Evolutionary conservation across 1,140 invertebrate genomes (phyloP).

Genomic region (Coenobita brevimanus): DNA sequence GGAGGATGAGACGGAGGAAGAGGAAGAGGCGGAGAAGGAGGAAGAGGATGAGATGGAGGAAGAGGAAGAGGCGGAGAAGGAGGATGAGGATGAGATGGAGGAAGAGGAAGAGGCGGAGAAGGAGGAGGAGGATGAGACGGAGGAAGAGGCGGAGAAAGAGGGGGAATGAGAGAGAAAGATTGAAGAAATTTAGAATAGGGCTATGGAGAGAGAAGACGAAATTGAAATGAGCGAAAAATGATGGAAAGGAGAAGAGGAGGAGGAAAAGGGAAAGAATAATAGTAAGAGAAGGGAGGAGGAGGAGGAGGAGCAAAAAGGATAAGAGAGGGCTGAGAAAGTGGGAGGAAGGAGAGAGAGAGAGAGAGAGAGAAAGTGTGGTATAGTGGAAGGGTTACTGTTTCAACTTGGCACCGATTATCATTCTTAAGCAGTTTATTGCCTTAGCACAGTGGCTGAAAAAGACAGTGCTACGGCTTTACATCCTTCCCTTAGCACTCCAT

Average conservation of each 20-base stretch:
- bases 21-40: background rate
- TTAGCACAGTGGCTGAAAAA: no score
- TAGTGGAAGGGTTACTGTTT: background rate
- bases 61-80: background rate
- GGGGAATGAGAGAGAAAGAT: background rate
- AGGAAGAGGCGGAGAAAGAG: background rate
- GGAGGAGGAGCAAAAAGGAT: no score
- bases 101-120: background rate
- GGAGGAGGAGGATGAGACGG: background rate
- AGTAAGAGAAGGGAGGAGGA: no score
- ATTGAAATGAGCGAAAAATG: conserved; percentile 6
- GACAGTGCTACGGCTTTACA: no score
- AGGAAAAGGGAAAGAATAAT: no score
- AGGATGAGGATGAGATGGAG: background rate
- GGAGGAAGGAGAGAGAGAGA: conserved; percentile 20
- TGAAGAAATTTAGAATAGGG: background rate
- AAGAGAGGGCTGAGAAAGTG: no score
- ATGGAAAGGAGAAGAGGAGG: no score
- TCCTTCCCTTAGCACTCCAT: no score
- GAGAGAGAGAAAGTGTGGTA: conserved; percentile 21
- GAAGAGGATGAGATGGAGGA: no score
- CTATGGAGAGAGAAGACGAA: conserved; percentile 15
- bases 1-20: background rate
- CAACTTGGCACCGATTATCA: no score
- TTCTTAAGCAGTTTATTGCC: no score